Evolutionary conservation across 2,113 vertebrate species (phyloP).

Genomic region (Plecotus auritus): DNA sequence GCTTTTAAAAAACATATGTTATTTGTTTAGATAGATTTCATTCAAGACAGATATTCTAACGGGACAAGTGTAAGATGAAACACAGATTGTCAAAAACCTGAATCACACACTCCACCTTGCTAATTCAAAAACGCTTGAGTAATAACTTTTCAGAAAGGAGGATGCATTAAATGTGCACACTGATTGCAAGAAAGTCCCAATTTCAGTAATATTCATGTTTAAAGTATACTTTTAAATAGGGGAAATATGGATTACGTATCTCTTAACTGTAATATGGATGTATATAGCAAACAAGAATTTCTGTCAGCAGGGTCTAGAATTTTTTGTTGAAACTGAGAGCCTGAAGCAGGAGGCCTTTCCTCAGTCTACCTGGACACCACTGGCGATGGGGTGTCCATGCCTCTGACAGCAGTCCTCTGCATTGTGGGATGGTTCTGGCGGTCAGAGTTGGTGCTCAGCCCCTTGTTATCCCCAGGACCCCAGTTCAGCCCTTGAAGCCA

Average conservation of each 20-base stretch:
- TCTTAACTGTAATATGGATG: neutral
- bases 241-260: neutral
- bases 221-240: neutral
- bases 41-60: neutral
- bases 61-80: neutral
- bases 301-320: neutral
- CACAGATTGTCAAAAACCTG: neutral
- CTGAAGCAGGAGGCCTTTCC: neutral
- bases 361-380: neutral
- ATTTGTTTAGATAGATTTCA: neutral
- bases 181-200: neutral
- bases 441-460: neutral
- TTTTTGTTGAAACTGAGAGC: neutral
- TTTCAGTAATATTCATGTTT: neutral
- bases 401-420: neutral
- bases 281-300: neutral
- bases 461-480: neutral
- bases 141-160: neutral
- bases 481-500: neutral
- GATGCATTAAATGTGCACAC: neutral
- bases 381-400: neutral
- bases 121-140: conserved; percentile 15
- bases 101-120: conserved; percentile 5
- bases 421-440: neutral
- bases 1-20: neutral